Evolutionary conservation across 64 coral and sea anemone genomes (phyloP).

Genomic region (Stichodactyla helianthus): DNA sequence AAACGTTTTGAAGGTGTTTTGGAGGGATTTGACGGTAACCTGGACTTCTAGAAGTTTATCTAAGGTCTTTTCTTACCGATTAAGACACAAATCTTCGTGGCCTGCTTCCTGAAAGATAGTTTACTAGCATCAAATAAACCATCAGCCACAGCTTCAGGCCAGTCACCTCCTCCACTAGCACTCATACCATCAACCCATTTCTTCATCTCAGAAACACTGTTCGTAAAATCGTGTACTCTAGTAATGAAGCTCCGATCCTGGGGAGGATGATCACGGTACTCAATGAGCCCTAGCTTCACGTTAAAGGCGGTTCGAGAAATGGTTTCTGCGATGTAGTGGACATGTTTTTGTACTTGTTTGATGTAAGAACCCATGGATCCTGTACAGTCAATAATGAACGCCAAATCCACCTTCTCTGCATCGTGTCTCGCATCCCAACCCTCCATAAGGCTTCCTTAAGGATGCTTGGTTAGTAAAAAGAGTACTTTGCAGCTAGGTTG

Average conservation of each 20-base stretch:
- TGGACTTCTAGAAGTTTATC: no score
- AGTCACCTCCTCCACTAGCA: constrained; percentile 69
- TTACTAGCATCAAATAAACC: constrained; percentile 43
- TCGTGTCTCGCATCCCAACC: constrained; percentile 76
- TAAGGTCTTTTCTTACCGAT: constrained; percentile 47
- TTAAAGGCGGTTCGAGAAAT: constrained; percentile 81
- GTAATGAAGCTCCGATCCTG: constrained; percentile 66
- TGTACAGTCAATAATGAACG: constrained; percentile 89
- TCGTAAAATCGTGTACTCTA: constrained; percentile 66
- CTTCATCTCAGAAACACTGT: constrained; percentile 70
- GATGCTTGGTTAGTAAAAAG: neutral
- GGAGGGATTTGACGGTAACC: no score
- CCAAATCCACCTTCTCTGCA: constrained; percentile 77
- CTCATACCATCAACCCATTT: constrained; percentile 80
- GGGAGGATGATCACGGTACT: constrained; percentile 90
- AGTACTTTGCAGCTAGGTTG: neutral
- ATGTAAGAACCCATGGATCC: constrained; percentile 93
- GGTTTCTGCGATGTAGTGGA: constrained; percentile 69
- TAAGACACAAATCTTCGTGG: constrained; percentile 83
- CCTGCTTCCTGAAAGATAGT: constrained; percentile 59
- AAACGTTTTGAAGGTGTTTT: no score
- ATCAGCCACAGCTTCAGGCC: constrained; percentile 80
- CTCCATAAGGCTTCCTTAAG: constrained; percentile 8
- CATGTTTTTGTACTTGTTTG: constrained; percentile 72
- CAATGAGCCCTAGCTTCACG: constrained; percentile 66